Conservation (phyloP, 2,113 vertebrate genomes). For the Myotis lucifugus region DNA sequence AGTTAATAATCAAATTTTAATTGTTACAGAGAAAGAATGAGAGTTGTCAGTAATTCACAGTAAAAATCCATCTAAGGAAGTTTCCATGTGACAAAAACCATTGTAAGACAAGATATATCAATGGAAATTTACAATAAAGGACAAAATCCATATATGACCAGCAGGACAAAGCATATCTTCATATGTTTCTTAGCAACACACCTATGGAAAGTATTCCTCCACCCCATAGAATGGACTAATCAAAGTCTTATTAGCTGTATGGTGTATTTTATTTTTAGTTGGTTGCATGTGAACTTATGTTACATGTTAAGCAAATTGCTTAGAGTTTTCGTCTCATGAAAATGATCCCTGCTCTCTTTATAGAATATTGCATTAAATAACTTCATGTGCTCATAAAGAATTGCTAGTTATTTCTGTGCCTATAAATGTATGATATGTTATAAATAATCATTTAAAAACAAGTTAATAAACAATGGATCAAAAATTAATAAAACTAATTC, state of each 20-base stretch:
- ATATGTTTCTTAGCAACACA: background rate
- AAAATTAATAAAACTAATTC: background rate
- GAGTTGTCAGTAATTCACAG: background rate
- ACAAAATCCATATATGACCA: background rate
- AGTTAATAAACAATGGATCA: background rate
- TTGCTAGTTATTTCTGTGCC: background rate
- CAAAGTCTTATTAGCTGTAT: background rate
- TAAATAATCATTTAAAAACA: background rate
- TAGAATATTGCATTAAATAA: background rate
- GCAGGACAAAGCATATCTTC: background rate
- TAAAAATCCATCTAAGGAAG: background rate
- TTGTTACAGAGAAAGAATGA: background rate
- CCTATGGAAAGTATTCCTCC: background rate
- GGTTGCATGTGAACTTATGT: background rate
- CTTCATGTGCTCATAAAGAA: background rate
- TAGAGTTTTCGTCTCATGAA: background rate
- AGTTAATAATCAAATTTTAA: background rate
- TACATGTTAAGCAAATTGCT: background rate
- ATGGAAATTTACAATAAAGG: background rate
- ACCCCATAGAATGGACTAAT: background rate
- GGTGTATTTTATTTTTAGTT: background rate
- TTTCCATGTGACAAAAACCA: background rate
- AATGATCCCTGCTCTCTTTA: background rate
- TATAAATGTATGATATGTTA: background rate
- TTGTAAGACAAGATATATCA: background rate